A percentile compares a stretch with the other conserved stretches of the same genome.
Evolutionary conservation across 2,797 vertebrate species (phyloP).

Genomic region (Anguilla megastoma): DNA sequence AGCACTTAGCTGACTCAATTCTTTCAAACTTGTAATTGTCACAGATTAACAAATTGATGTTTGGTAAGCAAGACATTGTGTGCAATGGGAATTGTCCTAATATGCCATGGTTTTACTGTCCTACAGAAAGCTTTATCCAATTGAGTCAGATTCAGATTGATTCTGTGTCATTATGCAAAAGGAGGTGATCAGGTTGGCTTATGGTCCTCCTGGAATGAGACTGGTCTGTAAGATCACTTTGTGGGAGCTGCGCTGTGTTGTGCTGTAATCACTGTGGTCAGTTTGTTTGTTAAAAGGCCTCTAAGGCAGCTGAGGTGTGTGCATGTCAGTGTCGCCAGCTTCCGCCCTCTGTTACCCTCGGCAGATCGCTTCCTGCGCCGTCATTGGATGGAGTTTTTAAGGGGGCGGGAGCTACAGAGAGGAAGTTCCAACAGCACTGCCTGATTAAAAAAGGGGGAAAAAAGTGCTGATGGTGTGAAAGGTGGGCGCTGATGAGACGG

Average conservation of each 20-base stretch:
- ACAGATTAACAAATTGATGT: background rate
- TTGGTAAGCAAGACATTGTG: background rate
- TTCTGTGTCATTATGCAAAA: background rate
- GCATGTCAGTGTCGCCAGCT: background rate
- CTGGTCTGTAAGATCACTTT: background rate
- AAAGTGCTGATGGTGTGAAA: background rate
- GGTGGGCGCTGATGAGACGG: constrained; percentile 41
- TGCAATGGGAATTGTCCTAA: background rate
- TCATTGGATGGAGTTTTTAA: background rate
- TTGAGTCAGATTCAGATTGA: background rate
- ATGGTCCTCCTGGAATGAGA: background rate
- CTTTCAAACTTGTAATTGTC: background rate
- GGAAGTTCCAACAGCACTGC: background rate
- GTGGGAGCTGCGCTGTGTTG: background rate
- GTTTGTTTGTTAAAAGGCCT: background rate
- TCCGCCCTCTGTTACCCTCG: background rate
- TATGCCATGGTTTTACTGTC: background rate
- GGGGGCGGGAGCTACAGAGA: background rate
- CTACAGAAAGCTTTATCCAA: background rate
- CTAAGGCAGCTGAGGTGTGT: background rate
- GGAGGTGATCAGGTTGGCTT: background rate
- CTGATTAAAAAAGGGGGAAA: background rate
- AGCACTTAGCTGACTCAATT: background rate
- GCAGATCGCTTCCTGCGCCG: background rate
- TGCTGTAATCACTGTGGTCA: background rate